Evolutionary conservation across 2,797 vertebrate genomes (phyloP).

Genomic region (Trachurus trachurus): DNA sequence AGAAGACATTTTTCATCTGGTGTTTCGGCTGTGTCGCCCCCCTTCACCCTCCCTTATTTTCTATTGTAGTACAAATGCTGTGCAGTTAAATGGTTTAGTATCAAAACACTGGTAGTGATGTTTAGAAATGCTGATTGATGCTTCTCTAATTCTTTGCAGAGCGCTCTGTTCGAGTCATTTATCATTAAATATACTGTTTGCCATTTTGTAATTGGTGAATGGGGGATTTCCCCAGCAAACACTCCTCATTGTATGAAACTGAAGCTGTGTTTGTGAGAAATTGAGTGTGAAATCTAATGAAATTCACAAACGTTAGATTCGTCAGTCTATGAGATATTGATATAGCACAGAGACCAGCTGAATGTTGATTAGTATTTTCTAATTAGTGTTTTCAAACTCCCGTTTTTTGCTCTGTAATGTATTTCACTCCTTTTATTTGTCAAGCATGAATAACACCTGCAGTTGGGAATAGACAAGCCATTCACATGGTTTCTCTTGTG

Average conservation of each 20-base stretch:
- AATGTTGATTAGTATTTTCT: neutral
- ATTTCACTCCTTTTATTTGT: too few species aligned
- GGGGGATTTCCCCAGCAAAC: neutral
- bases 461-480: too few species aligned
- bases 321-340: constrained; percentile 25
- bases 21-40: constrained; percentile 22
- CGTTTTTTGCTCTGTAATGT: too few species aligned
- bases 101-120: neutral
- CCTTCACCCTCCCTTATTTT: neutral
- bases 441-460: too few species aligned
- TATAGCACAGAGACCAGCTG: constrained; percentile 13
- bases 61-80: neutral
- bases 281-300: constrained; percentile 14
- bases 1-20: constrained; percentile 20
- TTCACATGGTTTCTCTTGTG: too few species aligned
- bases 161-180: neutral
- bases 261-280: constrained; percentile 21
- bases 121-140: neutral
- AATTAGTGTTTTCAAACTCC: too few species aligned
- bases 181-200: neutral
- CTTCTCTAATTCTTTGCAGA: neutral
- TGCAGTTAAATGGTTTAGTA: constrained; percentile 26
- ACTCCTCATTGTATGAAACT: neutral
- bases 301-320: constrained; percentile 30
- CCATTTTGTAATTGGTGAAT: neutral